phyloP scores from a whole-genome alignment of 1,140 invertebrate genomes.

The Rhyacophila brunnea region DNA sequence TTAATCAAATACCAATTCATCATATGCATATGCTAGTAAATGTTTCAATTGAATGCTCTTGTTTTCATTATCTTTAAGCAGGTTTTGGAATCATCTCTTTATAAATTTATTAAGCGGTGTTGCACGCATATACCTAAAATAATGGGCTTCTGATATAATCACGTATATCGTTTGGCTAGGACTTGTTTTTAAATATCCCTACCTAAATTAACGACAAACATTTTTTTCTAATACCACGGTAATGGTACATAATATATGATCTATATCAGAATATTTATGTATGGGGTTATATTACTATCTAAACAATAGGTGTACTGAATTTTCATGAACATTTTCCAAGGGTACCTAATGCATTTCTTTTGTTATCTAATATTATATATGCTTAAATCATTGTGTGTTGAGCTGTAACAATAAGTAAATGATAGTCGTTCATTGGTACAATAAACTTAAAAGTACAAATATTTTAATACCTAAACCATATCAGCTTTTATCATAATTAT shows the following conservation, averaged over 20 bases:
- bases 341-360: too few relatives aligned
- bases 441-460: neutral
- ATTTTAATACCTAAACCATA: too few relatives aligned
- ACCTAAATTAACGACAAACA: neutral
- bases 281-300: neutral
- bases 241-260: neutral
- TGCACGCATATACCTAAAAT: conserved; percentile 9
- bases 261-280: neutral
- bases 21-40: conserved; percentile 18
- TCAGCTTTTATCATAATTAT: too few relatives aligned
- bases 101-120: conserved; percentile 9
- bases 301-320: neutral
- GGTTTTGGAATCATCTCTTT: neutral
- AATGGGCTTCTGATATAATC: neutral
- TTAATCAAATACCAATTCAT: neutral
- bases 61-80: conserved; percentile 3
- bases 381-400: too few relatives aligned
- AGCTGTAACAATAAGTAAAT: too few relatives aligned
- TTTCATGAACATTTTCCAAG: neutral
- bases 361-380: too few relatives aligned
- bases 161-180: too few relatives aligned
- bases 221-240: neutral
- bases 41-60: conserved; percentile 27
- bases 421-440: too few relatives aligned
- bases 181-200: too few relatives aligned